Evolutionary conservation across 2,113 vertebrate species (phyloP).

Genomic region (Pica pica): DNA sequence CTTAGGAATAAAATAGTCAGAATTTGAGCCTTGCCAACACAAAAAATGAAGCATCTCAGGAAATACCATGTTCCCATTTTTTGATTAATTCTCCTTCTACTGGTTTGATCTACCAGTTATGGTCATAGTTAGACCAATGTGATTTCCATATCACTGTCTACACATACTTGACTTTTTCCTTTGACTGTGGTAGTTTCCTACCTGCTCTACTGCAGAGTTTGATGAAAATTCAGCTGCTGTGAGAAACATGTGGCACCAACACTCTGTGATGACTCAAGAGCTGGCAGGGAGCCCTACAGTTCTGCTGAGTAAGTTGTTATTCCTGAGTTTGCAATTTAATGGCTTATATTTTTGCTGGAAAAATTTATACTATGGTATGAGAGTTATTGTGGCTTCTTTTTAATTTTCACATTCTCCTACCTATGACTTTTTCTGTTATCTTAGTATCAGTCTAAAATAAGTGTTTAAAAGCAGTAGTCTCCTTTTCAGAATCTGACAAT

Average conservation of each 20-base stretch:
- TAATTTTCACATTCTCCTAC: neutral
- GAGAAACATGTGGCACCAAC: neutral
- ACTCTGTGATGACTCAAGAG: neutral
- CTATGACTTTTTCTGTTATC: neutral
- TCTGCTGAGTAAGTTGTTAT: slow-evolving; percentile 17
- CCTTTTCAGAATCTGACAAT: neutral
- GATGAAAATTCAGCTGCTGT: neutral
- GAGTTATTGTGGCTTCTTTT: neutral
- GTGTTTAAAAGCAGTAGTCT: neutral
- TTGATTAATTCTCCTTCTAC: neutral
- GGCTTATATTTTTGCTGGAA: neutral
- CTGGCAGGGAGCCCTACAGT: neutral
- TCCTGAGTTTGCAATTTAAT: neutral
- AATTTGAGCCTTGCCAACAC: neutral
- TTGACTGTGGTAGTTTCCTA: neutral
- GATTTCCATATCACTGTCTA: neutral
- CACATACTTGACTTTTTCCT: neutral
- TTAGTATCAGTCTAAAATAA: neutral
- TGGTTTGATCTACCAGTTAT: neutral
- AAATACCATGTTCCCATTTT: neutral
- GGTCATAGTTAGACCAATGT: neutral
- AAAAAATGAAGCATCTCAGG: neutral
- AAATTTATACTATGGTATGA: neutral
- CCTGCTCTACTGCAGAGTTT: neutral
- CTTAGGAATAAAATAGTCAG: neutral